phyloP scores from a whole-genome alignment of 2,113 vertebrate genomes.

The Henicopernis longicauda region DNA sequence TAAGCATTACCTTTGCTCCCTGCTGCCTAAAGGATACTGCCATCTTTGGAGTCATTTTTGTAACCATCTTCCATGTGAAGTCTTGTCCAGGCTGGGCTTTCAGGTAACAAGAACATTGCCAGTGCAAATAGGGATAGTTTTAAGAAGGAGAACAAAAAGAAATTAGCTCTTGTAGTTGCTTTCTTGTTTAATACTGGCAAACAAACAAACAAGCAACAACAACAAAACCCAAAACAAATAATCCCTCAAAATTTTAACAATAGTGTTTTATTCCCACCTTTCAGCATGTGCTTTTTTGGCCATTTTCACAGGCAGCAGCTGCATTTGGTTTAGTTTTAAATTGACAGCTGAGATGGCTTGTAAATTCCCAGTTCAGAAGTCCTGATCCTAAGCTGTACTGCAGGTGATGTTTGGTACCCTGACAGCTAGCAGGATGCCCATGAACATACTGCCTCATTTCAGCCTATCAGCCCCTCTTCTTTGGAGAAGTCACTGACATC shows the following conservation, averaged over 20 bases:
- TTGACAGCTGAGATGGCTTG: not conserved
- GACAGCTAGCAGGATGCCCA: not conserved
- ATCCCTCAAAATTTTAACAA: not conserved
- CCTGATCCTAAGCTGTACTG: not conserved
- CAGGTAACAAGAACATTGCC: not conserved
- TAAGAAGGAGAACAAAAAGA: not conserved
- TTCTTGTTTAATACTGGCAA: not conserved
- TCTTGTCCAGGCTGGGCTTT: not conserved
- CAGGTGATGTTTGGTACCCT: not conserved
- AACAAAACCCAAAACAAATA: not conserved
- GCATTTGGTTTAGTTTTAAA: not conserved
- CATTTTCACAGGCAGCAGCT: not conserved
- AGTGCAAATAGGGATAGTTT: not conserved
- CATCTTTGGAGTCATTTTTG: constrained; percentile 30
- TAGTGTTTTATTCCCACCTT: not conserved
- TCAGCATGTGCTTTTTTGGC: not conserved
- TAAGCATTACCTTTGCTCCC: not conserved
- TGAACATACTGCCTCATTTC: not conserved
- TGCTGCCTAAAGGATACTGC: not conserved
- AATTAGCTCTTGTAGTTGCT: not conserved
- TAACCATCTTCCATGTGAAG: not conserved
- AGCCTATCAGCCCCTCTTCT: not conserved
- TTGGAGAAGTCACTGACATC: not conserved
- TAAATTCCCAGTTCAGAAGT: not conserved
- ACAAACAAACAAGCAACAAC: not conserved